Base-by-base conservation (phyloP, 2,888 invertebrate genomes). In the Agrotis exclamationis region DNA sequence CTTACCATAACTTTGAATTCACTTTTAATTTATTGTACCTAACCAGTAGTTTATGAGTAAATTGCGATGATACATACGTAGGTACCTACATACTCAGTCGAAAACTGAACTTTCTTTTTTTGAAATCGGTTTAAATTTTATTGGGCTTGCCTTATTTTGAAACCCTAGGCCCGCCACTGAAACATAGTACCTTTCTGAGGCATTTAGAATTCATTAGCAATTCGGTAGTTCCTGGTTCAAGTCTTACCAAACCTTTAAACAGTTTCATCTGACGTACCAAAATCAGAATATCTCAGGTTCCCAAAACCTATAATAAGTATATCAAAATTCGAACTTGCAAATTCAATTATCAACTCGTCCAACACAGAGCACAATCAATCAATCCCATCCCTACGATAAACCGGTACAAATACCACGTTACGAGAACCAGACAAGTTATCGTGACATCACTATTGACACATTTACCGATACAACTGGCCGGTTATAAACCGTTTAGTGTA, bases 401-500 rank as follows among this genome's bases (percentile, higher is more conserved):
- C 85, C 76, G 86, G 85, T 82, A 83, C 76, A 74, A 81, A 81
- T 81, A 83, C 80, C 74, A 71, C 48, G 82, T 75, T 64, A 76
- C 74, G 54, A 57, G 70, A 53, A 62, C 67, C 66, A 33, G 74
- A 66, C 82, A 28, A 56, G 70, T 75, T 74, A 72, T 78, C 71
- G 63, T 83, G 72, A 84, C 82, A 84, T 85, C 82, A 82, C 73
- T 67, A 74, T 79, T 84, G 82, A 84, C 76, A 84, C 69, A 67
- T 74, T 75, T 74, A 68, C 74, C 59, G 75, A 73, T 79, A 72
- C 76, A 63, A 82, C 73, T 62, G 70, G 70, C 64, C 50, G 45
- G 63, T 76, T 77, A 79, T 59, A 76, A 78, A 86, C 86, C 85
- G 84, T 85, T 81, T 74, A 78, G 76, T 72, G 81, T 79, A 78